Evolutionary conservation across 2,888 invertebrate species (phyloP), one percentile per base, ranked within the genome.

Genomic region (Erebia ligea): DNA sequence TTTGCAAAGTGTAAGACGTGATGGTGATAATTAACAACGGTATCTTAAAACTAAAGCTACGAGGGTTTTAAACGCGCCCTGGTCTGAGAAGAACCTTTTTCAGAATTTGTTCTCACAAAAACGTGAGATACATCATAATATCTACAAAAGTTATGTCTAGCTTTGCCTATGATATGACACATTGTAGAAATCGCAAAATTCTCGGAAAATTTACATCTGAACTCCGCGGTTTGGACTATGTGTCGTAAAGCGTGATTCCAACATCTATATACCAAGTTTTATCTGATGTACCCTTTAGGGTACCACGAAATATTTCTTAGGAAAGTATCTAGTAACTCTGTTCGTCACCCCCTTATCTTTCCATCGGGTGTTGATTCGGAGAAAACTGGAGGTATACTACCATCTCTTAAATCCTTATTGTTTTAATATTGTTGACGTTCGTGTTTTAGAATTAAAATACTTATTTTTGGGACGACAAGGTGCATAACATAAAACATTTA

Each of bases 361-460:
- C 10, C 62, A 74, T 74, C 74, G 59, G 72, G 70, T 70, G 70
- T 70, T 68, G 68, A 48, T 72, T 74, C 74, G 68, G 66, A 71
- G 71, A 72, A 72, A 70, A 68, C 69, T 1, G 21, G 21, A 21
- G 21, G 21, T 2, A 21, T 1, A 21, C 21, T 21, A 21, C n/a
- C n/a, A n/a, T n/a, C n/a, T n/a, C n/a, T n/a, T n/a, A n/a, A n/a
- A n/a, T n/a, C n/a, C n/a, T n/a, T n/a, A n/a, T n/a, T n/a, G n/a
- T n/a, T n/a, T n/a, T n/a, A n/a, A n/a, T n/a, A n/a, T n/a, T n/a
- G n/a, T n/a, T n/a, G n/a, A n/a, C n/a, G n/a, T n/a, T n/a, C n/a
- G n/a, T n/a, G n/a, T n/a, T n/a, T n/a, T n/a, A n/a, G n/a, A n/a
- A n/a, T n/a, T n/a, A n/a, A n/a, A n/a, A n/a, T n/a, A n/a, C n/a